Base-by-base conservation (phyloP, 2,797 vertebrate genomes). In the Acanthurus lineatus region DNA sequence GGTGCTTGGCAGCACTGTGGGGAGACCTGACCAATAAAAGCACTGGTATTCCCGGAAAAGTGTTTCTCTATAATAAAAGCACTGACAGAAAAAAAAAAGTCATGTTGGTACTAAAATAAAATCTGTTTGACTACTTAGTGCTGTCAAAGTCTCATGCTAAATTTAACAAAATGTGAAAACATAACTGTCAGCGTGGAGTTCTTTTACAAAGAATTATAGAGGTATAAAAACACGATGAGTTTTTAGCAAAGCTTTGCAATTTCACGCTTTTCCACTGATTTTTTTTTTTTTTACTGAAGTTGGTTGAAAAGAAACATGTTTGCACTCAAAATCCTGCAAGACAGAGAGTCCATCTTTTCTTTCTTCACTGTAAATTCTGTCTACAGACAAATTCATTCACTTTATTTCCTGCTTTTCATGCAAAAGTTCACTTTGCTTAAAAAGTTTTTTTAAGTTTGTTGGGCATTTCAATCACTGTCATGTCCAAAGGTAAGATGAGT, bases 31-130 rank as follows among this genome's bases (percentile, higher is more conserved):
- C 54, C 61, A 67, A 10, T 25, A 9, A 63, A 79, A 79, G 52
- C 71, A 42, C 62, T 9, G 48, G 25, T 42, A 47, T 76, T 83
- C 70, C 70, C 60, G 75, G 66, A 74, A 79, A 75, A 49, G 16
- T 2, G 15, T 14, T 38, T 79, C 10, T 61, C 47, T 69, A 2
- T 56, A 38, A 65, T 6, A 56, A 65, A 74, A 63, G 6, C 42
- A 73, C 22, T 32, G 5, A 32, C n/a, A 12, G 4, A 42, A 57
- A 60, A 47, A 6, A 72, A 64, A 32, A 32, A 32, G 3, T 32
- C 20, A 38, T 15, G 17, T 6, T 54, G 9, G 4, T 17, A 16
- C 5, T 73, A 9, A 17, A 38, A 14, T 38, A 15, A 19, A 63
- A 25, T 49, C 22, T 25, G 5, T 7, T 64, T 17, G 15, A 51